These are phyloP conservation scores for Aphelocoma californica DNA, from an alignment of 2,797 vertebrate species.

Conservation along the genomic window DNA sequence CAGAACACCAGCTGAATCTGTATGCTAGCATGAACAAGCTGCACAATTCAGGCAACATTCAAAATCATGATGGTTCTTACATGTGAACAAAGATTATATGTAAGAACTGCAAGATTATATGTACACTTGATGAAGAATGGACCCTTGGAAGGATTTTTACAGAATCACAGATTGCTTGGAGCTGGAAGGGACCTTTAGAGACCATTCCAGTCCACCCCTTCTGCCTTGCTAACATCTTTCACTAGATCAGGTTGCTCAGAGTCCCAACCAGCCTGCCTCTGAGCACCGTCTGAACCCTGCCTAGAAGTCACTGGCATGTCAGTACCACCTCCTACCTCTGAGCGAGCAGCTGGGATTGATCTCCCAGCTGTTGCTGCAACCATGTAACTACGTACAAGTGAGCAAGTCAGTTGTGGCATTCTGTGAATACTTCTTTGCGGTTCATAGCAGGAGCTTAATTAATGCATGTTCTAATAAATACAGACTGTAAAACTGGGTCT, in stretches of 20 bases:
- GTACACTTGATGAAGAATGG: neutral
- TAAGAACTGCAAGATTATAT: neutral
- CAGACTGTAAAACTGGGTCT: neutral
- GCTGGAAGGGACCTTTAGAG: neutral
- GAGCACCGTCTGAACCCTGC: neutral
- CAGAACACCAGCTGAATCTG: neutral
- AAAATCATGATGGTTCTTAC: fast-evolving
- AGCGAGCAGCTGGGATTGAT: neutral
- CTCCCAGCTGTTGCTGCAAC: neutral
- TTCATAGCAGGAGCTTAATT: neutral
- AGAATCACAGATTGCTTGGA: neutral
- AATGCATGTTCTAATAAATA: neutral
- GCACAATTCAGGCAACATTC: neutral
- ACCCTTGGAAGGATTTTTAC: neutral
- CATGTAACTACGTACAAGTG: fast-evolving
- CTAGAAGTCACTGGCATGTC: neutral
- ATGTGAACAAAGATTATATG: neutral
- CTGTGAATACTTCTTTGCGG: neutral
- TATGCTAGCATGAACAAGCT: neutral
- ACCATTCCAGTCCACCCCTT: neutral
- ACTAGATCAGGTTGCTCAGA: neutral
- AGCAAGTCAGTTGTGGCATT: neutral
- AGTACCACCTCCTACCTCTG: neutral
- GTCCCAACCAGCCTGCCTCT: neutral
- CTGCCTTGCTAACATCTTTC: neutral